Evolutionary conservation across 2,113 vertebrate species (phyloP).

Genomic region (Sakesphorus luctuosus): DNA sequence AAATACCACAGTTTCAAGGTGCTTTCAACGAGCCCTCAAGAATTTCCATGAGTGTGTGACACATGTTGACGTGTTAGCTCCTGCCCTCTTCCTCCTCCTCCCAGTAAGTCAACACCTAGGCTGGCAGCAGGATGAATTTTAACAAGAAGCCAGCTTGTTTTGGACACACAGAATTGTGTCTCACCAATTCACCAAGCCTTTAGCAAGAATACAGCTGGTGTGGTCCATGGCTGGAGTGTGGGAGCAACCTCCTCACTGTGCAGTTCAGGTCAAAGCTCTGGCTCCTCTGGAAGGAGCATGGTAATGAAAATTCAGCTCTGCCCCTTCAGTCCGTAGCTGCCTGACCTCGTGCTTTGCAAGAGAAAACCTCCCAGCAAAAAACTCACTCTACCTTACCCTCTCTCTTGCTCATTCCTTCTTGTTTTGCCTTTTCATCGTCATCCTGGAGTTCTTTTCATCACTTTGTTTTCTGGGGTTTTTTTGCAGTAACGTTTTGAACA

Average conservation of each 20-base stretch:
- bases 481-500: neutral
- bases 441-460: neutral
- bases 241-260: neutral
- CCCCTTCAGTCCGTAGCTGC: neutral
- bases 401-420: neutral
- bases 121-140: neutral
- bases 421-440: neutral
- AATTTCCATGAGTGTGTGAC: neutral
- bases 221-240: neutral
- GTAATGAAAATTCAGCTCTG: constrained; percentile 8
- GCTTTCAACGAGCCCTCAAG: neutral
- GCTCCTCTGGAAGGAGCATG: neutral
- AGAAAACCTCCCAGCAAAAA: neutral
- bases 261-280: neutral
- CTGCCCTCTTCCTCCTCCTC: neutral
- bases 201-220: neutral
- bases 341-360: neutral
- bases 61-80: neutral
- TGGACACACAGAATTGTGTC: neutral
- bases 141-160: neutral
- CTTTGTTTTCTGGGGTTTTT: neutral
- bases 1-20: neutral
- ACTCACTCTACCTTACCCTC: neutral
- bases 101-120: neutral
- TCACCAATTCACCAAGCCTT: neutral